Conservation (phyloP, 2,888 invertebrate genomes). For the Podotricha telesiphe region DNA sequence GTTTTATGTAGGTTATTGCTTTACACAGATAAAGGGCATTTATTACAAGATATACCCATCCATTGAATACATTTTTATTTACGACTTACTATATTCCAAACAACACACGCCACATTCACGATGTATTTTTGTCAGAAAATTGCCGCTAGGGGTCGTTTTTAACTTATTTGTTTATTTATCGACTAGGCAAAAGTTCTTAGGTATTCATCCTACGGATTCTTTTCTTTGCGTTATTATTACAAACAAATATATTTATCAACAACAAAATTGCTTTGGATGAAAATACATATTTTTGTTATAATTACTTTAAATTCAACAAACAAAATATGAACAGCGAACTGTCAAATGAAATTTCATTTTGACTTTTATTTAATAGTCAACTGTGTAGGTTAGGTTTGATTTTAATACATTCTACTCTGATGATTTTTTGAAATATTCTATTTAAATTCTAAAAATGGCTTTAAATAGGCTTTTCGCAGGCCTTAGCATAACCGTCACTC, state of each 20-base stretch:
- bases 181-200: constrained; percentile 23
- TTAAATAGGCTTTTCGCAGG: constrained; percentile 68
- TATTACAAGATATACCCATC: constrained; percentile 60
- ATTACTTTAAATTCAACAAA: neutral
- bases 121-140: constrained; percentile 71
- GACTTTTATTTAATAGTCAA: neutral
- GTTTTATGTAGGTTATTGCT: constrained; percentile 55
- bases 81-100: constrained; percentile 80
- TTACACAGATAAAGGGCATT: constrained; percentile 62
- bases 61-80: constrained; percentile 79
- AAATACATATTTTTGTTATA: neutral
- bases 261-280: neutral
- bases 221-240: neutral
- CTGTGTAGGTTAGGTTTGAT: constrained; percentile 4
- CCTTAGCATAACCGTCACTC: constrained; percentile 60
- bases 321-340: neutral
- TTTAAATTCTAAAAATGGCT: constrained; percentile 56
- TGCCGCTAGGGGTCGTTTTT: constrained; percentile 69
- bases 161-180: constrained; percentile 40
- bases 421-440: neutral
- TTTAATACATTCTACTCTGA: neutral
- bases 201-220: constrained; percentile 2
- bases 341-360: neutral
- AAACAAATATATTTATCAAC: neutral
- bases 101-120: constrained; percentile 85